Evolutionary conservation across 2,113 vertebrate genomes (phyloP), one percentile per base, ranked within the genome.

Genomic region (Aix galericulata): DNA sequence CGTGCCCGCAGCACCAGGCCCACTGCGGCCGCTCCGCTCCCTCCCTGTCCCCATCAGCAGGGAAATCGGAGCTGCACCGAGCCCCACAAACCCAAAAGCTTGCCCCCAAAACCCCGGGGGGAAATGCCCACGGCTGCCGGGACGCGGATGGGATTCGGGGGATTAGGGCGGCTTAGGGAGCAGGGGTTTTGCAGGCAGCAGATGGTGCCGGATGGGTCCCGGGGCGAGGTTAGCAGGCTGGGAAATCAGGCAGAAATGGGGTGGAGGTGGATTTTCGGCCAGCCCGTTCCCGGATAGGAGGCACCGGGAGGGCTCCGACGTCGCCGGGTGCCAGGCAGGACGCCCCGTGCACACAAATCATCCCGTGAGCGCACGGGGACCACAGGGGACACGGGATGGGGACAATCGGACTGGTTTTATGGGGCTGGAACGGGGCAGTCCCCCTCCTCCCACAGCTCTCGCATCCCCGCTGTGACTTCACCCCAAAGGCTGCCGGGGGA

Each of bases 161-260:
- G 95, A 96, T 96, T 97, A 97, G 62, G 59, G 84, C 87, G 74
- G 87, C 88, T 97, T 93, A 97, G 92, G 85, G 79, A 91, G 25
- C 82, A 13, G 93, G 95, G 91, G 52, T 92, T 91, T 92, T 95
- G 76, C 93, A 89, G 89, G 92, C 6, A 1, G 93, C 97, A 97
- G 97, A 97, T 97, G 97, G 95, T 93, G 89, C 89, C 81, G 91
- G 91, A 94, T 74, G 94, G 76, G 86, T 91, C 89, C 94, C 92
- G 91, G 89, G 82, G 76, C 16, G 94, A 94, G 93, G 89, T 67
- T 74, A 93, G 92, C 40, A n/a, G 69, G 87, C 75, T 94, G 91
- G 94, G 96, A 77, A 92, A 82, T 86, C 60, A 73, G 36, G 79
- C 67, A 77, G 72, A 36, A 59, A 42, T 2, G 1, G n/a, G 60